Evolutionary conservation across 2,888 invertebrate species (phyloP), one percentile per base, ranked within the genome.

Genomic region (Melanostoma mellinum): DNA sequence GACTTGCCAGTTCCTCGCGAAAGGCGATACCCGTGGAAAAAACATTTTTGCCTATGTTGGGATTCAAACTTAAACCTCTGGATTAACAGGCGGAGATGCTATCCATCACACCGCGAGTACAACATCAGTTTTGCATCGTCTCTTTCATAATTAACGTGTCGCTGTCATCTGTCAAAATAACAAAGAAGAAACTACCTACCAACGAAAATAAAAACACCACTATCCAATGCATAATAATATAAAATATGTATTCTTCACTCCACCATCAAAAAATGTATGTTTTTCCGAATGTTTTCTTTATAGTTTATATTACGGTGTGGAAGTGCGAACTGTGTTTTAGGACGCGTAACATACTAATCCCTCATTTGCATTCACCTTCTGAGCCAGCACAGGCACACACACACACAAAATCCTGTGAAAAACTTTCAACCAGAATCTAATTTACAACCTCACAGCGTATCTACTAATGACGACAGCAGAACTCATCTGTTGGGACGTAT

Each of bases 401-500:
- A 63, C 3, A 61, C 35, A 35, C 20, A 52, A 50, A 40, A 35
- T 30, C 42, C 72, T 56, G 20, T 36, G 44, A 68, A 61, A 38
- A 63, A n/a, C 46, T 67, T 72, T 77, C 61, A 75, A 71, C 63
- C 56, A 56, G 52, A 82, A 78, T 58, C 73, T 73, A 82, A 82
- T 82, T 82, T 82, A 77, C 72, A 61, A 44, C 30, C 20, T 44
- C 75, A 55, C 68, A 50, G 77, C 68, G 68, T 77, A 69, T 30
- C 36, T 38, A 38, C 82, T 73, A 78, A 78, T 82, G 82, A 77
- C 63, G 77, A 82, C 82, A 82, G 78, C 61, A 48, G 44, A 77
- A 52, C 63, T 73, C 77, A 73, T 77, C 67, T 46, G 61, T 20
- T 63, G 46, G 61, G 76, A 79, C 44, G 61, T 61, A 60, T 79